Evolutionary conservation across 2,888 invertebrate species (phyloP).

Genomic region (Apodemia duryi): DNA sequence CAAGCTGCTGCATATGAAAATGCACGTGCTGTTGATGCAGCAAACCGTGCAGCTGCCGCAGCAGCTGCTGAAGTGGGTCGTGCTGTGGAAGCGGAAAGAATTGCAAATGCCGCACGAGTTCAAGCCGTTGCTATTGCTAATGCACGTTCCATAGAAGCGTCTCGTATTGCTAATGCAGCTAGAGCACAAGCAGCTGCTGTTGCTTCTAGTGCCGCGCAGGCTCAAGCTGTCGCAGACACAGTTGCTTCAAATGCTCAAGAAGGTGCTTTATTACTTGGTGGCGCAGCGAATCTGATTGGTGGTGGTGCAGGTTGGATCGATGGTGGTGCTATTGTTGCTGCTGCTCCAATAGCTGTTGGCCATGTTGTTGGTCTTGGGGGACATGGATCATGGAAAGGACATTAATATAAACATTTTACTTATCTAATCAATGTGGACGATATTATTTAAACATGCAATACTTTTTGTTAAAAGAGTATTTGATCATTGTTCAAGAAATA

Average conservation of each 20-base stretch:
- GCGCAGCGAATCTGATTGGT: slow-evolving; percentile 29
- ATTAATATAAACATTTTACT: neutral
- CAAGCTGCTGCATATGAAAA: slow-evolving; percentile 69
- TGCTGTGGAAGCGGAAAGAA: slow-evolving; percentile 58
- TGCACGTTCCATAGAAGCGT: slow-evolving; percentile 63
- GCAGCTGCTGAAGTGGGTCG: slow-evolving; percentile 52
- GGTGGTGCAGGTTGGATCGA: slow-evolving; percentile 16
- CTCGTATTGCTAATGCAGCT: slow-evolving; percentile 63
- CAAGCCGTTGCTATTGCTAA: slow-evolving; percentile 69
- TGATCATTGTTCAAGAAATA: slow-evolving; percentile 6
- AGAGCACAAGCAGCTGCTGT: slow-evolving; percentile 57
- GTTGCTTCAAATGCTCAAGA: slow-evolving; percentile 59
- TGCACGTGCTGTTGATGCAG: slow-evolving; percentile 64
- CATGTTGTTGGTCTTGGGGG: slow-evolving; percentile 25
- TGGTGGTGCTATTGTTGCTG: slow-evolving; percentile 23
- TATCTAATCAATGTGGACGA: neutral
- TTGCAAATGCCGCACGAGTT: slow-evolving; percentile 64
- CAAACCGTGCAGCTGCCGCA: slow-evolving; percentile 57
- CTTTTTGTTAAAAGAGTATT: neutral
- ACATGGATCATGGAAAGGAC: slow-evolving; percentile 35
- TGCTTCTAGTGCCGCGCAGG: slow-evolving; percentile 54
- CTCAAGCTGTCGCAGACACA: slow-evolving; percentile 57
- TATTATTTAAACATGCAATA: neutral
- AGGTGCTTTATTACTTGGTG: slow-evolving; percentile 51
- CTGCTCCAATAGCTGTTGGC: slow-evolving; percentile 21